Percentiles rank a stretch among this genome's conserved stretches.
phyloP scores from a whole-genome alignment of 2,888 invertebrate species.

The Euplexia lucipara region DNA sequence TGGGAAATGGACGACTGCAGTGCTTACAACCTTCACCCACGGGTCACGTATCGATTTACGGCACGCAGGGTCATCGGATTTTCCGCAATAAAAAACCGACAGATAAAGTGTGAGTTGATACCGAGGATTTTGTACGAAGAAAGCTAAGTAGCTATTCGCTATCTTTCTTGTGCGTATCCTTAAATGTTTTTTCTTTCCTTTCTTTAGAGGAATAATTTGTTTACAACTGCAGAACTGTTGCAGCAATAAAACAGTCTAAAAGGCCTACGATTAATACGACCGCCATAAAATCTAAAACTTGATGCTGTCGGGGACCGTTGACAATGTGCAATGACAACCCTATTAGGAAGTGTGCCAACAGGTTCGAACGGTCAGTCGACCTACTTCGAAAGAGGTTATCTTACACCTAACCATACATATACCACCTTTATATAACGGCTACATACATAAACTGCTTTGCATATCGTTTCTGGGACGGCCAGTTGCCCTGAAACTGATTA shows the following conservation, averaged over 20 bases:
- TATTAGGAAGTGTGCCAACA: conserved; percentile 71
- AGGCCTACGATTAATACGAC: background rate
- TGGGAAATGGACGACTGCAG: conserved; percentile 47
- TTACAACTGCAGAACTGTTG: background rate
- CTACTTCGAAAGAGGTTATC: conserved; percentile 62
- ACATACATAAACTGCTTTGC: conserved; percentile 42
- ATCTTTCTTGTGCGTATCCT: too few relatives aligned
- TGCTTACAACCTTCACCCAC: conserved; percentile 53
- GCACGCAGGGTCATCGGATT: conserved; percentile 37
- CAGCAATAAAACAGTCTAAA: conserved; percentile 2
- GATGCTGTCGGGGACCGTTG: conserved; percentile 27
- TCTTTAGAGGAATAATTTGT: too few relatives aligned
- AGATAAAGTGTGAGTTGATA: background rate
- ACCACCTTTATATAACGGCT: conserved; percentile 24
- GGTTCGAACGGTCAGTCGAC: conserved; percentile 66
- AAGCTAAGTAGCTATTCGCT: too few relatives aligned
- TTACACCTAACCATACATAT: conserved; percentile 44
- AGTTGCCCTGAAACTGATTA: conserved; percentile 56
- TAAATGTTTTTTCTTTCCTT: too few relatives aligned
- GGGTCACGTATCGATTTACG: conserved; percentile 25
- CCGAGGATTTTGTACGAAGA: too few relatives aligned
- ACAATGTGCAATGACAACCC: conserved; percentile 58
- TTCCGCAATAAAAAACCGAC: background rate
- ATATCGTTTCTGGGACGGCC: conserved; percentile 58
- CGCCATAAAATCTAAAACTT: background rate